Percentiles rank a stretch among this genome's conserved stretches.
Conservation (phyloP, 37 sponge, comb jelly and placozoan genomes). For the Halichondria panicea region DNA sequence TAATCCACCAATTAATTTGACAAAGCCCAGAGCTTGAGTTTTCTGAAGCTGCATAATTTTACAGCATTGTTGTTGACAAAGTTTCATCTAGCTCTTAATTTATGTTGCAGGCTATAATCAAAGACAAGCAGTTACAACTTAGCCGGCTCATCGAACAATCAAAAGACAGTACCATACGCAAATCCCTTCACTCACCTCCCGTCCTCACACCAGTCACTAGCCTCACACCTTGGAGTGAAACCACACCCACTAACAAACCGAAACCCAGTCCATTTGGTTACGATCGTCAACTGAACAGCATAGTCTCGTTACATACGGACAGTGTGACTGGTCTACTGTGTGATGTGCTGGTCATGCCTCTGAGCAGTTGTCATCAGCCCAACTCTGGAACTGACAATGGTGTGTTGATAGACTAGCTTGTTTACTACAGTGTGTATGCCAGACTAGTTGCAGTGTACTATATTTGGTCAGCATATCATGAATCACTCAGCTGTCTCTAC, state of each 20-base stretch:
- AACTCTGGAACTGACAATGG: slow-evolving; percentile 1
- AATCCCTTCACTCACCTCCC: not conserved
- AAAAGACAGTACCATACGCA: not conserved
- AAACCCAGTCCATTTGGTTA: slow-evolving; percentile 6
- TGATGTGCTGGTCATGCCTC: slow-evolving; percentile 55
- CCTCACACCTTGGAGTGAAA: slow-evolving; percentile 1
- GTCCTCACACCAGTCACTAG: slow-evolving; percentile 4
- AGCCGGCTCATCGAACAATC: not conserved
- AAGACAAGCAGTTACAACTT: slow-evolving; percentile 8
- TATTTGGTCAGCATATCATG: too few relatives aligned
- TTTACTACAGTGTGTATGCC: too few relatives aligned
- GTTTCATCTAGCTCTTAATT: not conserved
- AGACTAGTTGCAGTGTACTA: too few relatives aligned
- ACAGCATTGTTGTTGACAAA: not conserved
- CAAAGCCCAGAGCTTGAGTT: too few relatives aligned
- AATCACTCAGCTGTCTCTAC: too few relatives aligned
- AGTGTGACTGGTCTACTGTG: slow-evolving; percentile 18
- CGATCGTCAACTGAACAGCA: not conserved
- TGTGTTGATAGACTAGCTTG: slow-evolving; percentile 1
- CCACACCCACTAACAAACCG: not conserved
- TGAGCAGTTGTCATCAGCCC: slow-evolving; percentile 17
- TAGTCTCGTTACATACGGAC: slow-evolving; percentile 22
- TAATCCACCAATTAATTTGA: too few relatives aligned
- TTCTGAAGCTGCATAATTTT: too few relatives aligned
- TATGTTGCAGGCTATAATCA: slow-evolving; percentile 19